Evolutionary conservation across 2,797 vertebrate genomes (phyloP).

Genomic region (Lutra lutra): DNA sequence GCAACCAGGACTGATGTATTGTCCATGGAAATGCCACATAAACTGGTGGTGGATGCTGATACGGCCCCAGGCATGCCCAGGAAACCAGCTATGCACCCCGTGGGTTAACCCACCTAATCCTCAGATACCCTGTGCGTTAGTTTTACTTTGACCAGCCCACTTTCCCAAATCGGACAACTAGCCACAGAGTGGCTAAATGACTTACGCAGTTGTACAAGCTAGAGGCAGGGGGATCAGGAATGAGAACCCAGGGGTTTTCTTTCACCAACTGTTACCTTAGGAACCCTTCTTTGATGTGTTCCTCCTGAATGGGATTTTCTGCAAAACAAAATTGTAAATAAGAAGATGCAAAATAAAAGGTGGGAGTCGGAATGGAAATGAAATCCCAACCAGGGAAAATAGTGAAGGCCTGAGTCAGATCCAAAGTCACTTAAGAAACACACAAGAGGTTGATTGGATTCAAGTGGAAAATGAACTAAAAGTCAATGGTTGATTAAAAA

Average conservation of each 20-base stretch:
- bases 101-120: neutral
- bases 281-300: neutral
- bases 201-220: neutral
- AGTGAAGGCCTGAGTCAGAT: neutral
- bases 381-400: neutral
- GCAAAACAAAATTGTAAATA: neutral
- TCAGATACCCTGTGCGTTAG: neutral
- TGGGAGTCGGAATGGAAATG: neutral
- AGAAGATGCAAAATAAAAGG: neutral
- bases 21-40: rapidly evolving
- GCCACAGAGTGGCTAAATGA: neutral
- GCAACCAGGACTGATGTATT: neutral
- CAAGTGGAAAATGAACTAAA: constrained; percentile 4
- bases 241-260: neutral
- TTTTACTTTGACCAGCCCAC: neutral
- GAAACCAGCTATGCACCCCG: neutral
- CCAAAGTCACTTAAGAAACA: constrained; percentile 8
- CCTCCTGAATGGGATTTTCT: neutral
- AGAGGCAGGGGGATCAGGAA: neutral
- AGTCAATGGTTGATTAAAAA: constrained; percentile 6
- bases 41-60: neutral
- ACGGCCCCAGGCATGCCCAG: neutral
- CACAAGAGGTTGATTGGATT: neutral
- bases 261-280: neutral
- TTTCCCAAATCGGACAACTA: neutral